These are phyloP conservation scores for Eriocheir sinensis DNA, from an alignment of 1,140 invertebrate genomes.

Conservation along the genomic window DNA sequence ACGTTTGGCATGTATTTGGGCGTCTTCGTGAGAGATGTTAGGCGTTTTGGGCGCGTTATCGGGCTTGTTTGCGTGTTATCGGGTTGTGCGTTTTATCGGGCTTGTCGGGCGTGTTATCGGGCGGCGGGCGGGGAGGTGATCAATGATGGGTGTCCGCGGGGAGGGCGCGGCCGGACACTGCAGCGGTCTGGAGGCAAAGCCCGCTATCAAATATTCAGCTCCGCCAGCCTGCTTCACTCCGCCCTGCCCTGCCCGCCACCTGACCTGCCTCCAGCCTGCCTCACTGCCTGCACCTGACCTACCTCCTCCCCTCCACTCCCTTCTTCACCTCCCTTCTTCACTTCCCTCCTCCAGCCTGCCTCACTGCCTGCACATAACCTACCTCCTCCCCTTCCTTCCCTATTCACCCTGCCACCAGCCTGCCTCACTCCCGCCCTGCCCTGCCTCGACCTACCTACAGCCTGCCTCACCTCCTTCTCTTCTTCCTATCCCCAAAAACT, in stretches of 20 bases:
- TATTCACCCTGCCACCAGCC: no score
- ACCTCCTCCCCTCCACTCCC: no score
- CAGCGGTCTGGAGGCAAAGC: background rate
- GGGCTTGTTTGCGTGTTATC: no score
- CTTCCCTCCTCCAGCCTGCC: background rate
- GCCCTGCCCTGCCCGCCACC: background rate
- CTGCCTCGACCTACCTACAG: no score
- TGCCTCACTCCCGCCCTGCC: no score
- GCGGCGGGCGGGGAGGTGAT: background rate
- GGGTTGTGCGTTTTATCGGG: background rate
- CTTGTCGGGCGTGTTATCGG: background rate
- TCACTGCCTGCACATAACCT: no score
- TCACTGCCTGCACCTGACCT: no score
- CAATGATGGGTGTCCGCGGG: background rate
- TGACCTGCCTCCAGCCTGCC: background rate
- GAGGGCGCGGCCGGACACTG: background rate
- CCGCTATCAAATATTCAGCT: slow-evolving; percentile 3
- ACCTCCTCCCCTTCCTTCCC: no score
- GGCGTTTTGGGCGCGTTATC: background rate
- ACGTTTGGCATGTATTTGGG: background rate
- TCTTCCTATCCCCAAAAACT: no score
- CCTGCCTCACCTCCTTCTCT: no score
- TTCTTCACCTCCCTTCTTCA: no score
- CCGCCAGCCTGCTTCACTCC: background rate
- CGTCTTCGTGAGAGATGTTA: background rate